Conservation (phyloP, 23 tunicate species). For the Halocynthia aurantium region DNA sequence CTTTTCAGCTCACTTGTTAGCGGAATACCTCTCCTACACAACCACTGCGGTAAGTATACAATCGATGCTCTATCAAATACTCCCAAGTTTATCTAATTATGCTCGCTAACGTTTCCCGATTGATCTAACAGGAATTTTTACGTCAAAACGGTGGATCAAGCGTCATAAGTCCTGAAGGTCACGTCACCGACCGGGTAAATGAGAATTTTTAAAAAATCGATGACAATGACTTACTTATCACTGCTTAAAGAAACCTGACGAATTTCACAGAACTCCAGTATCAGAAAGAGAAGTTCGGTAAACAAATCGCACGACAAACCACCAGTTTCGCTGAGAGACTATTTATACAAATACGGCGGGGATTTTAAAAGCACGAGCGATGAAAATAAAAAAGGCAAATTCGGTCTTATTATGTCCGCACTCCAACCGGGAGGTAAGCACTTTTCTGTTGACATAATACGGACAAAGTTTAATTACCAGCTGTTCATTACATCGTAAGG, state of each 20-base stretch:
- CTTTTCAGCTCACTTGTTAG: constrained; percentile 64
- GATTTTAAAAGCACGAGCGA: constrained; percentile 52
- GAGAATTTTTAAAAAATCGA: background rate
- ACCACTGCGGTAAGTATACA: constrained; percentile 62
- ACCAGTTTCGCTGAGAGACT: constrained; percentile 50
- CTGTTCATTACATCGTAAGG: too few relatives aligned
- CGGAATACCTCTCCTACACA: constrained; percentile 58
- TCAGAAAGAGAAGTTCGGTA: constrained; percentile 53
- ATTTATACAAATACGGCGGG: constrained; percentile 75
- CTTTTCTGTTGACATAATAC: background rate
- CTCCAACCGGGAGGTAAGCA: constrained; percentile 68
- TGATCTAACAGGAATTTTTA: constrained; percentile 59
- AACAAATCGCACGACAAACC: constrained; percentile 48
- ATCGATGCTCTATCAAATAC: background rate
- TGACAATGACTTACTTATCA: too few relatives aligned
- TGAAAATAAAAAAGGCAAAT: constrained; percentile 24
- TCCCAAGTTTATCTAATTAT: background rate
- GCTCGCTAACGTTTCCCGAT: background rate
- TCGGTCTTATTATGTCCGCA: constrained; percentile 41
- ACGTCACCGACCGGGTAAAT: constrained; percentile 76
- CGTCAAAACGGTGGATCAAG: constrained; percentile 67
- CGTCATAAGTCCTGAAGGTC: constrained; percentile 68
- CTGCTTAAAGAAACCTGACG: too few relatives aligned
- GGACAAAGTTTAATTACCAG: too few relatives aligned
- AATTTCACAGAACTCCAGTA: constrained; percentile 42